Evolutionary conservation across 1,140 invertebrate species (phyloP), one percentile per base, ranked within the genome.

Genomic region (Brachionus asplanchnoidis): DNA sequence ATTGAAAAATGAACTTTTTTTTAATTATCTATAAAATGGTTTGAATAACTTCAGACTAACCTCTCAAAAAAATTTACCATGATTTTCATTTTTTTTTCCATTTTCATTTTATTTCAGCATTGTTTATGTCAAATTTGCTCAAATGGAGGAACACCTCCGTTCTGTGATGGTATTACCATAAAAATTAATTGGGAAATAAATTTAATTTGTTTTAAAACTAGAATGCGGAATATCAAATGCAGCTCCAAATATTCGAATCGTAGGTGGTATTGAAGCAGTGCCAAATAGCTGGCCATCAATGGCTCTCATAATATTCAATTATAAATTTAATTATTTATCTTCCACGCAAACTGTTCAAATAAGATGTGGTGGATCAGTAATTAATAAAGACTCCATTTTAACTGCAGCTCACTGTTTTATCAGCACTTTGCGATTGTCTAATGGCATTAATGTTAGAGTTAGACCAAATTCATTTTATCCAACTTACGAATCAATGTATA

Each of bases 341-440:
- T 11, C 28, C 2, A 66, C 28, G 9, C 3, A 26, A 5, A 40
- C 7, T 40, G 12, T 56, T 40, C 1, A 17, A 3, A 20, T n/a
- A 32, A 66, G 46, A n/a, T 80, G 78, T 66, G 78, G 78, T 20
- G 78, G 78, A 56, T 56, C 78, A 36, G n/a, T 80, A n/a, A 80
- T 80, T 14, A 60, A 36, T 11, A 36, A 32, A 23, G 78, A 80
- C 12, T 12, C 50, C 4, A 42, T 80, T 60, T 3, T 80, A 8
- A 80, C 78, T 28, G 78, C 78, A 20, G 78, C 46, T 23, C 78
- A 80, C 50, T 80, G 78, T 20, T 80, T 14, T 20, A 9, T 80
- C 0, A 12, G 42, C 5, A 28, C 2, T 32, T 12, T 79, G 12
- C 3, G 9, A 42, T 26, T 6, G 12, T 46, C 23, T 7, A n/a